Evolutionary conservation across 2,797 vertebrate genomes (phyloP), one percentile per base, ranked within the genome.

Genomic region (Merluccius polli): DNA sequence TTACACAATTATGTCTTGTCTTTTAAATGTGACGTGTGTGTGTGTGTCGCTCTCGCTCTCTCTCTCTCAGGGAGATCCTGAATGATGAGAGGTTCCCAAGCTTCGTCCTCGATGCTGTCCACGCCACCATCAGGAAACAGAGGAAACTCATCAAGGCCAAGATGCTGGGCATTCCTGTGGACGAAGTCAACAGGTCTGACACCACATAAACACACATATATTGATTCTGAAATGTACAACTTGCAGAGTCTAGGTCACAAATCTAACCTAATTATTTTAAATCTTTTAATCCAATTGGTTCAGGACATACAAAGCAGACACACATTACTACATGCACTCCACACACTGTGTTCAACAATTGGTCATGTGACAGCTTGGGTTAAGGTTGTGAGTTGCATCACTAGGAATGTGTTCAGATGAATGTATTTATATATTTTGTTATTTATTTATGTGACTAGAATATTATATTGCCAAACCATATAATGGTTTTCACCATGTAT

Each of bases 81-180:
- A 95, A 94, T 0, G 95, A 97, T 76, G 95, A 97, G 79, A 88
- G 94, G 77, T 95, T 97, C 72, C 96, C 98, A 0, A 87, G 93
- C 13, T 95, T 98, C 82, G 91, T 98, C 69, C 78, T 99, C 21
- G 93, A 95, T 21, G 96, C 96, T 0, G 93, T 97, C 84, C 95
- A 95, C 68, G 92, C 95, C 0, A 93, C 94, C 75, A 95, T 99
- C 82, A 95, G 90, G 81, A 96, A 94, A 77, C 96, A 93, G 89
- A 94, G 94, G 73, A 97, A 91, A 52, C 93, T 98, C 83, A 98
- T 99, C 79, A 96, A 98, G 78, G 95, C 97, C 35, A 99, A 99
- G 91, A 99, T 99, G 98, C 92, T 99, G 52, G 97, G 98, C 24
- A 97, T 94, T 0, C 79, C 81, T 0, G 95, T 93, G 74, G 95